Percentiles rank a stretch among this genome's conserved stretches.
phyloP scores from a whole-genome alignment of 2,113 vertebrate genomes.

The Mobula birostris region DNA sequence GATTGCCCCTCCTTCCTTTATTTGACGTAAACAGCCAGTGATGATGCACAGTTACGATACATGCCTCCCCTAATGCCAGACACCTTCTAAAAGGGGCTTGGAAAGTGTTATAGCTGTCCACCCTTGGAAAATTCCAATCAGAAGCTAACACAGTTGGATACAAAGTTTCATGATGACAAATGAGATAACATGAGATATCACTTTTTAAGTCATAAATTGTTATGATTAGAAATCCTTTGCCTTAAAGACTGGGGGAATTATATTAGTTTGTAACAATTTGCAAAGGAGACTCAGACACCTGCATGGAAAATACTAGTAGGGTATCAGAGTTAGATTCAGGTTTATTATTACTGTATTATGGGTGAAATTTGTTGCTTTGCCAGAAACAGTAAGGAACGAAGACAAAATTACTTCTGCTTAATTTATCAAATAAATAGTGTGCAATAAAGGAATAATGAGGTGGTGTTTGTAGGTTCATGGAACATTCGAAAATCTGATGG shows the following conservation, averaged over 20 bases:
- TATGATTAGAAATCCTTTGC: neutral
- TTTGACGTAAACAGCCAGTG: neutral
- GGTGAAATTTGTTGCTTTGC: too few species aligned
- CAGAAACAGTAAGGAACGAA: too few species aligned
- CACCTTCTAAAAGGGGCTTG: neutral
- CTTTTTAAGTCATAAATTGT: neutral
- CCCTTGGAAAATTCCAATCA: neutral
- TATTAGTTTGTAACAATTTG: neutral
- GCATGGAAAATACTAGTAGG: neutral
- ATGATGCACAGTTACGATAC: neutral
- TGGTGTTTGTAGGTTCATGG: too few species aligned
- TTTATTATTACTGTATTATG: too few species aligned
- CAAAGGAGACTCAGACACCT: neutral
- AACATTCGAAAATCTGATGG: too few species aligned
- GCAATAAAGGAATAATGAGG: too few species aligned
- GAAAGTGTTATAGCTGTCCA: neutral
- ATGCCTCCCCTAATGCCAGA: neutral
- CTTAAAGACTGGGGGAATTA: neutral
- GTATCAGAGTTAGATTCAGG: too few species aligned
- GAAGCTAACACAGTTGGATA: neutral
- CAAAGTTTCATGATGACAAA: neutral
- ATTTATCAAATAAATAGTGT: too few species aligned
- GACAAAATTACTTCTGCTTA: too few species aligned
- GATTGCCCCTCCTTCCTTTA: neutral
- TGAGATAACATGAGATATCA: neutral